phyloP scores from a whole-genome alignment of 2,113 vertebrate species.

The human (Homo sapiens) region DNA sequence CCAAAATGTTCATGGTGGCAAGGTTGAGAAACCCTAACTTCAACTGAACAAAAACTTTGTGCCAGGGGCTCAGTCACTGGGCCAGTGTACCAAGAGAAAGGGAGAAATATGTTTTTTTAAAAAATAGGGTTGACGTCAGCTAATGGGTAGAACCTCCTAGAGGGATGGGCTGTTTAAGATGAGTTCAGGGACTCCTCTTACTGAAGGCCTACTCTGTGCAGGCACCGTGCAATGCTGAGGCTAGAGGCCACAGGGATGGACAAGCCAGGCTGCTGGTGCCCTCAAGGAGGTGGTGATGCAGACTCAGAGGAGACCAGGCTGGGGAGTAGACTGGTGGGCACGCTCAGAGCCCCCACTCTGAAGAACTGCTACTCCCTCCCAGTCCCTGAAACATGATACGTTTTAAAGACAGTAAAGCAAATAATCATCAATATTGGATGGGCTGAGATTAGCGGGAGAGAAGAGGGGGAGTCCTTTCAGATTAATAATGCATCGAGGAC shows the following conservation, averaged over 20 bases:
- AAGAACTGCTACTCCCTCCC: neutral
- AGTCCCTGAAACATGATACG: neutral
- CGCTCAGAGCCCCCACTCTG: neutral
- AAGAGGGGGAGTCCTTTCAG: conserved; percentile 72
- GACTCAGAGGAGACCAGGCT: neutral
- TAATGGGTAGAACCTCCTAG: neutral
- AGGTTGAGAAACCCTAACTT: neutral
- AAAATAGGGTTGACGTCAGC: neutral
- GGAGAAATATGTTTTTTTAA: neutral
- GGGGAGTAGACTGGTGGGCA: neutral
- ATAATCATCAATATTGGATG: conserved; percentile 75
- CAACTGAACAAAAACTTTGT: neutral
- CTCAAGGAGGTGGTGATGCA: neutral
- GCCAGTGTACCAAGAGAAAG: neutral
- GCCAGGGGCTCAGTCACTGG: neutral
- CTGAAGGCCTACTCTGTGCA: neutral
- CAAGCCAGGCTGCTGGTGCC: neutral
- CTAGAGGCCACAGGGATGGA: neutral
- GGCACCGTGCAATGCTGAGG: rapidly evolving
- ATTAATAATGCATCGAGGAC: conserved; percentile 70
- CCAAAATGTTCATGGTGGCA: neutral
- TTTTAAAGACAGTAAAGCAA: conserved; percentile 69
- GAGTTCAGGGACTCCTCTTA: neutral
- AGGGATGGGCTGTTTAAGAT: neutral
- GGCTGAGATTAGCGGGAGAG: conserved; percentile 64